A percentile compares a stretch with the other conserved stretches of the same genome.
Evolutionary conservation across 2,888 invertebrate genomes (phyloP).

Genomic region (Amphimallon solstitiale): DNA sequence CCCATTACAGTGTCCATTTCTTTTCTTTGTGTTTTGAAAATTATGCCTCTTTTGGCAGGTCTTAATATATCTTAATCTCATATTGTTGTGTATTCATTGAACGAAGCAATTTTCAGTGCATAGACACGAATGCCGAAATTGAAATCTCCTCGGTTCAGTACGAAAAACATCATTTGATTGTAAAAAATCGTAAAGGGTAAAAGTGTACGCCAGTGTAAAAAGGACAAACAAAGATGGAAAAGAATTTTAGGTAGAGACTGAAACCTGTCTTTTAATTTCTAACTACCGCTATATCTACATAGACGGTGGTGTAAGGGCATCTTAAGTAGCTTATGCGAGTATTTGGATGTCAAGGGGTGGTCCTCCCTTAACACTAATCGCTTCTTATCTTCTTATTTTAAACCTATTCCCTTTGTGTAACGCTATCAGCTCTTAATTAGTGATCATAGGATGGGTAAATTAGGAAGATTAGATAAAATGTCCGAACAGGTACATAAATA

Average conservation of each 20-base stretch:
- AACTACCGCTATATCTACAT: slow-evolving; percentile 26
- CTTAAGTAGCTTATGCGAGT: slow-evolving; percentile 43
- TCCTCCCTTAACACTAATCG: slow-evolving; percentile 43
- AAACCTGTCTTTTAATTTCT: neutral
- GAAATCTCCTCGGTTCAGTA: too few relatives aligned
- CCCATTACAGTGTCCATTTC: slow-evolving; percentile 10
- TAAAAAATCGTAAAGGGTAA: too few relatives aligned
- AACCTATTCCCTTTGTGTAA: slow-evolving; percentile 43
- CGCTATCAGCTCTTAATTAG: slow-evolving; percentile 46
- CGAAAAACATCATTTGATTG: too few relatives aligned
- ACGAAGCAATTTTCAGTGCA: neutral
- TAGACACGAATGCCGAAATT: neutral
- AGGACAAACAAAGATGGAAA: neutral
- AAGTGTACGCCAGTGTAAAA: neutral
- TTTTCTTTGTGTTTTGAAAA: slow-evolving; percentile 1
- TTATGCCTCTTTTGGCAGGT: slow-evolving; percentile 2
- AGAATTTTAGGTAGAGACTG: neutral
- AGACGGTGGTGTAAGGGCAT: slow-evolving; percentile 14
- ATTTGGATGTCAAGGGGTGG: slow-evolving; percentile 43
- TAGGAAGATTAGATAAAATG: slow-evolving; percentile 38
- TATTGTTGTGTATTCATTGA: neutral
- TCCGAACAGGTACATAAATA: slow-evolving; percentile 16
- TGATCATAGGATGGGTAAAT: slow-evolving; percentile 42
- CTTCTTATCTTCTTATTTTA: slow-evolving; percentile 44
- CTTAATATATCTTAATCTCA: slow-evolving; percentile 24